A percentile compares a stretch with the other conserved stretches of the same genome.
These are phyloP conservation scores for Eidolon helvum DNA, from an alignment of 2,113 vertebrate genomes.

Conservation along the genomic window DNA sequence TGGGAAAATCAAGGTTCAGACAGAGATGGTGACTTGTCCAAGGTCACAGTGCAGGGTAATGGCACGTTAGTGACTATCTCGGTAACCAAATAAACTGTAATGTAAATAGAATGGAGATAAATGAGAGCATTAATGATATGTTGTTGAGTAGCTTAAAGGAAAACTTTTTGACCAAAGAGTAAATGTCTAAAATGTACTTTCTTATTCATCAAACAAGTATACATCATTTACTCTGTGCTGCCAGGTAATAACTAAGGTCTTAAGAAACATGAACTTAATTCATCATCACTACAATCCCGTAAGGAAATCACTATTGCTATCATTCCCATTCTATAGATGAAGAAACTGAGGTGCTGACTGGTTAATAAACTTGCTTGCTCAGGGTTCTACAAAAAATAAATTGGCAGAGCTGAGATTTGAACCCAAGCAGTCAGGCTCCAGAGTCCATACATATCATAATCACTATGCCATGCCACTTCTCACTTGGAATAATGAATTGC, in stretches of 20 bases:
- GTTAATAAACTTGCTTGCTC: background rate
- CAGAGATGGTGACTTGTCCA: background rate
- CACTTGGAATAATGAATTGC: background rate
- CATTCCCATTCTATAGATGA: background rate
- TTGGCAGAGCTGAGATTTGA: background rate
- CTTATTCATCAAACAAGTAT: background rate
- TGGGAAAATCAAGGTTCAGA: background rate
- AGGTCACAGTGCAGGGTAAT: background rate
- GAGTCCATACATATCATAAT: background rate
- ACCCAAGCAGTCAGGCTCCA: background rate
- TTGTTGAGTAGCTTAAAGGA: background rate
- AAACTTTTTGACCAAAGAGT: background rate
- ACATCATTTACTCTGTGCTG: background rate
- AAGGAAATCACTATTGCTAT: background rate
- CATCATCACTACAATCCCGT: background rate
- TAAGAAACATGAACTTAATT: background rate
- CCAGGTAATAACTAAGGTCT: background rate
- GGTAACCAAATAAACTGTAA: too few relatives aligned
- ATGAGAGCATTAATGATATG: background rate
- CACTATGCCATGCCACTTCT: background rate
- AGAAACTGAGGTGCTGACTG: background rate
- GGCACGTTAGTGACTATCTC: background rate
- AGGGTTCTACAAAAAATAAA: background rate
- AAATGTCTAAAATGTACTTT: background rate
- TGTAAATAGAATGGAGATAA: background rate